Evolutionary conservation across 2,113 vertebrate genomes (phyloP).

Genomic region (Sinosuthora webbiana): DNA sequence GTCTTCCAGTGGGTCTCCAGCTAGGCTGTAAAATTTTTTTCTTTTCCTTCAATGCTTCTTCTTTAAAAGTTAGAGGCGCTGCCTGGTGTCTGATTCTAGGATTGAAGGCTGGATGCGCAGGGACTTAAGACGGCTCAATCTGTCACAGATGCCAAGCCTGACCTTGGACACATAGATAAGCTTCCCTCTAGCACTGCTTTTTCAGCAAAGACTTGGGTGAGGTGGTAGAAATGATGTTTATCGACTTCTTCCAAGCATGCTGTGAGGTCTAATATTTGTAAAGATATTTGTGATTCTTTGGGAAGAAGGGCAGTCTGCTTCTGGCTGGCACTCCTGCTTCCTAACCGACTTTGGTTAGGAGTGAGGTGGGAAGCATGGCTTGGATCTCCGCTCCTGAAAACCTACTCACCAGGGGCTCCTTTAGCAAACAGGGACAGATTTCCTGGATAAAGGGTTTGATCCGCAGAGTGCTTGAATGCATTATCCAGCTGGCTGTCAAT

Average conservation of each 20-base stretch:
- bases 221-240: neutral
- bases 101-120: neutral
- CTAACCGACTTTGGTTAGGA: neutral
- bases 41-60: neutral
- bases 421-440: neutral
- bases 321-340: neutral
- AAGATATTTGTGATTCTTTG: neutral
- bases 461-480: neutral
- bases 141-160: neutral
- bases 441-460: neutral
- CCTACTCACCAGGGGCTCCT: neutral
- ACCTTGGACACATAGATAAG: neutral
- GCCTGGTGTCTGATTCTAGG: neutral
- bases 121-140: neutral
- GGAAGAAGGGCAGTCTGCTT: neutral
- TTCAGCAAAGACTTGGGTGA: neutral
- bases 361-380: neutral
- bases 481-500: neutral
- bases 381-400: neutral
- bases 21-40: neutral
- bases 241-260: rapidly evolving
- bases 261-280: neutral
- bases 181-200: neutral
- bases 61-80: neutral
- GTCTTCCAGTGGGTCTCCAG: neutral